These are phyloP conservation scores for Griposia aprilina DNA, from an alignment of 2,888 invertebrate genomes.

Conservation along the genomic window DNA sequence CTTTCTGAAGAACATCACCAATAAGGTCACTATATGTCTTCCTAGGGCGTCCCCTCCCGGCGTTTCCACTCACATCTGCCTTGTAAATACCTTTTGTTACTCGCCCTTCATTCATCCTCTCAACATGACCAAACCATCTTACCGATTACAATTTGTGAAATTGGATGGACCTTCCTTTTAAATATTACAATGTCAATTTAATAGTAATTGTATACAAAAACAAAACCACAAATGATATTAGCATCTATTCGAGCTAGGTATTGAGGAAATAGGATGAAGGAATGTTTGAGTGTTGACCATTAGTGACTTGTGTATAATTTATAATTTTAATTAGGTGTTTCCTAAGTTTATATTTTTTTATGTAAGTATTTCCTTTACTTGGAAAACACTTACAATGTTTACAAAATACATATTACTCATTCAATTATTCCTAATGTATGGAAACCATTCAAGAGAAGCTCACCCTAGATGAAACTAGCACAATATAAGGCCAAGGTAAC, in stretches of 20 bases:
- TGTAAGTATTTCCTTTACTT: not conserved
- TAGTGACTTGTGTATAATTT: slow-evolving; percentile 11
- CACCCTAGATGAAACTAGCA: slow-evolving; percentile 29
- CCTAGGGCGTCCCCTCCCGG: too few species aligned
- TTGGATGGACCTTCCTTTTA: slow-evolving; percentile 17
- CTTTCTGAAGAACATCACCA: too few species aligned
- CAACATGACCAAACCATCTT: too few species aligned
- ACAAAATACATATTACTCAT: slow-evolving; percentile 4
- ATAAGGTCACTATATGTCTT: too few species aligned
- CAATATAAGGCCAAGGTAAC: slow-evolving; percentile 43
- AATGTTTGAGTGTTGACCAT: slow-evolving; percentile 19
- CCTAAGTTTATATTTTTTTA: slow-evolving; percentile 20
- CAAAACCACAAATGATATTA: slow-evolving; percentile 20
- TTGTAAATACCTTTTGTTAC: too few species aligned
- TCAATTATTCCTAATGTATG: not conserved
- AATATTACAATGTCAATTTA: slow-evolving; percentile 14
- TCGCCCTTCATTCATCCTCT: too few species aligned
- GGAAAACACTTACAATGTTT: slow-evolving; percentile 14
- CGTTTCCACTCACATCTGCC: too few species aligned
- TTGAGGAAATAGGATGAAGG: slow-evolving; percentile 46
- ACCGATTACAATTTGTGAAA: not conserved
- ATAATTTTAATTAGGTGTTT: slow-evolving; percentile 43
- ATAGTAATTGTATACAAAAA: slow-evolving; percentile 6
- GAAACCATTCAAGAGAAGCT: not conserved
- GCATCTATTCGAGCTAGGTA: slow-evolving; percentile 34